Evolutionary conservation across 2,113 vertebrate species (phyloP), one percentile per base, ranked within the genome.

Genomic region (Crotalus horridus): DNA sequence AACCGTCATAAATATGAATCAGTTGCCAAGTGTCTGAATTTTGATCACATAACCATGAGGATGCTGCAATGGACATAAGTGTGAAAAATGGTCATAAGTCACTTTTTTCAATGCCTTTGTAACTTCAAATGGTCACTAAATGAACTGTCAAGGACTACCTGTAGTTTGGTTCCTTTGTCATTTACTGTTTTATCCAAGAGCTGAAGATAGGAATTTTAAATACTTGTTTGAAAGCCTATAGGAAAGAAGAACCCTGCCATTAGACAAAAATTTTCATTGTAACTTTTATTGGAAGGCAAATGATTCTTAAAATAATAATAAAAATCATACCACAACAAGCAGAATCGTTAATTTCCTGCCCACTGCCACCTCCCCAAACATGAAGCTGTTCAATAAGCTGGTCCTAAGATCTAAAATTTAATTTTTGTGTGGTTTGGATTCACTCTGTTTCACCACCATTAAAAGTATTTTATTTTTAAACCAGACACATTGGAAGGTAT

Each of bases 251-350:
- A 91, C 94, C 94, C 91, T 93, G 94, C 1, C 91, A 95, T 59
- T 90, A 64, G 93, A 91, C 88, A 91, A 91, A 1, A 2, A 90
- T 94, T 95, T 59, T 93, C 74, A 95, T 48, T 20, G 54, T n/a
- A 1, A 64, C 33, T 92, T 48, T n/a, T 12, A 95, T 95, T 96
- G 87, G 92, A 95, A 94, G 74, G 69, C 59, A 85, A 95, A 95
- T 91, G 69, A 59, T 89, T 87, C 33, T 69, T 64, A 7, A 2
- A 2, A 0, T 85, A 51, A 33, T 23, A 33, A 89, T 64, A 85
- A 88, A 92, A 91, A 61, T 12, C 89, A 96, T 88, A 94, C 91
- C 95, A 94, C 93, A 90, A 54, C 90, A 95, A 61, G 55, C 21
- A 91, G 33, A 15, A 46, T 21, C 89, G 26, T 26, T 86, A 87